Evolutionary conservation across 2,888 invertebrate genomes (phyloP).

Genomic region (Ectemnius cavifrons): DNA sequence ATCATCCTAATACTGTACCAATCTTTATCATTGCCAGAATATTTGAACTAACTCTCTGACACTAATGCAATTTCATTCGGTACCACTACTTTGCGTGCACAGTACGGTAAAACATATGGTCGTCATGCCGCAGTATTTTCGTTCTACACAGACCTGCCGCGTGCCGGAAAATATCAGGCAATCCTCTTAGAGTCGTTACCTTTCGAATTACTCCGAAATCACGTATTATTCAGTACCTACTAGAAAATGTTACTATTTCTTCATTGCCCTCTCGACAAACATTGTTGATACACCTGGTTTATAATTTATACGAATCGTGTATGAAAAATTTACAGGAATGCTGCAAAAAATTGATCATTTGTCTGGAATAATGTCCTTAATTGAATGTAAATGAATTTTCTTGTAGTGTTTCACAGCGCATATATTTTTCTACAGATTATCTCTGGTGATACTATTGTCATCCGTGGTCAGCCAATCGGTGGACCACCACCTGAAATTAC

Average conservation of each 20-base stretch:
- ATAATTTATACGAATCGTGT: conserved; percentile 28
- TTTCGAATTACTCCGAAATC: not conserved
- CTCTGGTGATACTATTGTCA: conserved; percentile 97
- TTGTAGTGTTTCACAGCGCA: not conserved
- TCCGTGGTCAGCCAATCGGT: conserved; percentile 89
- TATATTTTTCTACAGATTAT: conserved; percentile 83
- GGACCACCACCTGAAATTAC: conserved; percentile 96
- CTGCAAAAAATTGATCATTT: too few species aligned
- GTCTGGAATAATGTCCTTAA: too few species aligned
- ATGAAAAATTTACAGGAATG: conserved; percentile 34
- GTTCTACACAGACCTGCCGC: conserved; percentile 1
- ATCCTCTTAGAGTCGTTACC: not conserved
- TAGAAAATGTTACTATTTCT: too few species aligned
- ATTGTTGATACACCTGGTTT: not conserved
- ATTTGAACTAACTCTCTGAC: conserved; percentile 43
- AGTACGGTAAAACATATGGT: conserved; percentile 54
- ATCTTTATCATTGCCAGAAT: conserved; percentile 23
- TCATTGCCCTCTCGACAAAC: not conserved
- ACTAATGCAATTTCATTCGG: conserved; percentile 14
- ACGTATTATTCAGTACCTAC: not conserved
- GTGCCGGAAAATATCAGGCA: not conserved
- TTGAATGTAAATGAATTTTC: not conserved
- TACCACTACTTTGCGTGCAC: conserved; percentile 28
- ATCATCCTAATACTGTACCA: not conserved
- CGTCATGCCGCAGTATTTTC: conserved; percentile 28